phyloP scores from a whole-genome alignment of 2,797 vertebrate species.

The Chelon labrosus region DNA sequence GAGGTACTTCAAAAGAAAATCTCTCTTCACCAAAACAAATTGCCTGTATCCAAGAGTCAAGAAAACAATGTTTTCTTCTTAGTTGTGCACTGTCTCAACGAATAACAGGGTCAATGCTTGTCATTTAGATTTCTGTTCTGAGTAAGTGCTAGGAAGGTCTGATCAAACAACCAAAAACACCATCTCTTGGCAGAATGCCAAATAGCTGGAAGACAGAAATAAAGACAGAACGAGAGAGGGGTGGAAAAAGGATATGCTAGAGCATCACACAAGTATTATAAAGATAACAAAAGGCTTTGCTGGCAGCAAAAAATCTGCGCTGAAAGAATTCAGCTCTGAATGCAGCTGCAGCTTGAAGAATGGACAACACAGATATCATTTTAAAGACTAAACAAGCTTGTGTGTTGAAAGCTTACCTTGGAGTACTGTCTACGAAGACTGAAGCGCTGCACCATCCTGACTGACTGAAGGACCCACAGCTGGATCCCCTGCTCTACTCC shows the following conservation, averaged over 20 bases:
- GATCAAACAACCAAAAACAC: not conserved
- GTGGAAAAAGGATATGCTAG: constrained; percentile 5
- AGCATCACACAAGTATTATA: not conserved
- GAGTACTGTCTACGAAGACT: constrained; percentile 94
- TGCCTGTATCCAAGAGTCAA: not conserved
- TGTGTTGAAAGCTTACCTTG: constrained; percentile 87
- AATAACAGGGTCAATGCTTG: not conserved
- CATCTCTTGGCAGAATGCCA: constrained; percentile 11
- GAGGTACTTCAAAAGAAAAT: constrained; percentile 9
- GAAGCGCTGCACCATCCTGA: constrained; percentile 95
- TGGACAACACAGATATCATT: constrained; percentile 4
- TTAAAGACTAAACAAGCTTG: constrained; percentile 17
- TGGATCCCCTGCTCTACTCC: constrained; percentile 57
- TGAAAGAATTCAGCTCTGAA: constrained; percentile 9
- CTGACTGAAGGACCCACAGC: constrained; percentile 54
- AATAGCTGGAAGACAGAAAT: constrained; percentile 27
- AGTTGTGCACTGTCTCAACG: not conserved
- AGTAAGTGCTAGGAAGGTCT: constrained; percentile 8
- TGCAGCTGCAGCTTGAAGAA: constrained; percentile 9
- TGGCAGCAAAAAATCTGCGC: not conserved
- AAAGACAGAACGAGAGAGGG: not conserved
- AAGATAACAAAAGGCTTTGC: constrained; percentile 22
- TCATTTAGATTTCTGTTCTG: not conserved
- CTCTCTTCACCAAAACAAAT: not conserved
- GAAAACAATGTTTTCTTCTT: constrained; percentile 11